Percentiles rank a stretch among this genome's conserved stretches.
Evolutionary conservation across 2,113 vertebrate species (phyloP).

Genomic region (Lethenteron camtschaticum): DNA sequence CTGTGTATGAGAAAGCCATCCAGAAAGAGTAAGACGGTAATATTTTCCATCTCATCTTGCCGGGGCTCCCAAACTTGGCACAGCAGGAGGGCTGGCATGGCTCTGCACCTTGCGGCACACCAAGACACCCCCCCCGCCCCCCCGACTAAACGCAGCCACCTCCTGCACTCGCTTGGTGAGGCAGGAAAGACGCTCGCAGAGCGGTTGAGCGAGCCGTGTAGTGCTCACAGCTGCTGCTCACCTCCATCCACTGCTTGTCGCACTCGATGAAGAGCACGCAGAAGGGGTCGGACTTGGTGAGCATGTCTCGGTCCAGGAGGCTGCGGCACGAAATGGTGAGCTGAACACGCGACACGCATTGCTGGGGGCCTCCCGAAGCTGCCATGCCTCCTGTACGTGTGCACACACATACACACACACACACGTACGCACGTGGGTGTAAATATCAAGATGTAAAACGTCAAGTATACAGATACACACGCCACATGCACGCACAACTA

Average conservation of each 20-base stretch:
- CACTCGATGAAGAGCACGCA: background rate
- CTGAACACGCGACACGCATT: slow-evolving; percentile 1
- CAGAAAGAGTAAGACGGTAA: too few species aligned
- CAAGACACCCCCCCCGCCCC: too few species aligned
- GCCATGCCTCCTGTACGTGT: background rate
- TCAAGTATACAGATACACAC: too few species aligned
- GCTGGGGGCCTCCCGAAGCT: background rate
- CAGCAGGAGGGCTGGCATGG: too few species aligned
- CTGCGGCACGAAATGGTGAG: slow-evolving; percentile 4
- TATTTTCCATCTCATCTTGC: too few species aligned
- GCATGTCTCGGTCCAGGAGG: background rate
- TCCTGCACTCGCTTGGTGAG: too few species aligned
- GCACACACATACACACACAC: slow-evolving; percentile 1
- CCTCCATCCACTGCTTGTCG: slow-evolving; percentile 1
- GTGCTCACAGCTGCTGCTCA: background rate
- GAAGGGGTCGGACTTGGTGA: slow-evolving; percentile 1
- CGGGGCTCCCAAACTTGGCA: too few species aligned
- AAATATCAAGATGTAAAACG: background rate
- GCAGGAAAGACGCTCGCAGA: too few species aligned
- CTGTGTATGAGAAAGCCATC: too few species aligned
- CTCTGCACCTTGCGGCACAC: too few species aligned
- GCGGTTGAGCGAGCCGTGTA: too few species aligned
- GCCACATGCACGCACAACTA: background rate
- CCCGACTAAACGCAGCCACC: too few species aligned
- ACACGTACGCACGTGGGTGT: background rate